A percentile compares a stretch with the other conserved stretches of the same genome.
These are phyloP conservation scores for Malurus leucopterus DNA, from an alignment of 2,797 vertebrate species.

Conservation along the genomic window DNA sequence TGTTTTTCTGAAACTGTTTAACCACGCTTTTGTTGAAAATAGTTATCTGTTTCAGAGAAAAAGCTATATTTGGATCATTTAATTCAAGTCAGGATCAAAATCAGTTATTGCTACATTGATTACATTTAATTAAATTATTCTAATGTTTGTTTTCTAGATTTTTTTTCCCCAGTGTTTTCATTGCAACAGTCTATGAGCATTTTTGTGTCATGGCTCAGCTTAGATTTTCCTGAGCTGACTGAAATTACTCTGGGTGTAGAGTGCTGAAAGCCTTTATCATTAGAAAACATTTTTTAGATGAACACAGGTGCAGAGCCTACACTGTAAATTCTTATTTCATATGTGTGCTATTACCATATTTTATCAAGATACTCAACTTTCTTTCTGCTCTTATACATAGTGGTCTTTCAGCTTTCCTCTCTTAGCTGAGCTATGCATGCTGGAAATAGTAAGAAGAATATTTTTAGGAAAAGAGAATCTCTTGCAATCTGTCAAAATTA, in stretches of 20 bases:
- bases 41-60: not conserved
- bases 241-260: not conserved
- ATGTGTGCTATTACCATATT: not conserved
- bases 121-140: not conserved
- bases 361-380: not conserved
- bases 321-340: not conserved
- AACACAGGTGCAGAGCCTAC: not conserved
- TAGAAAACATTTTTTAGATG: conserved; percentile 7
- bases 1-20: conserved; percentile 18
- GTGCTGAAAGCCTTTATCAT: conserved; percentile 21
- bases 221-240: conserved; percentile 26
- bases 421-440: not conserved
- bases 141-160: not conserved
- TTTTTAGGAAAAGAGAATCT: not conserved
- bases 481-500: not conserved
- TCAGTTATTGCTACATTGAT: not conserved
- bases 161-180: not conserved
- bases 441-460: not conserved
- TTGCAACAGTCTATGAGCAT: conserved; percentile 7
- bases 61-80: not conserved
- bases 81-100: not conserved
- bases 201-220: conserved; percentile 3
- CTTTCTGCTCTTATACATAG: not conserved
- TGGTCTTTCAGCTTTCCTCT: not conserved
- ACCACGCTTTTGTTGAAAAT: not conserved